A percentile compares a stretch with the other conserved stretches of the same genome.
phyloP scores from a whole-genome alignment of 2,888 invertebrate species.

The Noctua janthina region DNA sequence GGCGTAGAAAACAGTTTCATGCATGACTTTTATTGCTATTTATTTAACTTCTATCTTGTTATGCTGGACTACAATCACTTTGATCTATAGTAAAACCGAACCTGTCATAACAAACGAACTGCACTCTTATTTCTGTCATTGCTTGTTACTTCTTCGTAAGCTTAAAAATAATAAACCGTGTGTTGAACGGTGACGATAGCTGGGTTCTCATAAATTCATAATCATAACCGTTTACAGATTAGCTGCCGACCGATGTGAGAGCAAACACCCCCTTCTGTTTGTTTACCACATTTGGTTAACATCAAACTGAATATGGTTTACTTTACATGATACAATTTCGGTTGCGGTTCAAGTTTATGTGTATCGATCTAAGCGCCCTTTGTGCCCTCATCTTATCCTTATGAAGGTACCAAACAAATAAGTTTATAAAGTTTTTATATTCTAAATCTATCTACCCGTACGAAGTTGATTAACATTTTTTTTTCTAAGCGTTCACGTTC shows the following conservation, averaged over 20 bases:
- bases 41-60: not conserved
- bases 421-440: not conserved
- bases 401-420: not conserved
- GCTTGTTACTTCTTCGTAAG: slow-evolving; percentile 46
- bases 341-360: slow-evolving; percentile 45
- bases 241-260: slow-evolving; percentile 63
- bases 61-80: not conserved
- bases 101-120: slow-evolving; percentile 28
- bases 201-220: slow-evolving; percentile 64
- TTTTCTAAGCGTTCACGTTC: not conserved
- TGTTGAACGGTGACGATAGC: slow-evolving; percentile 53
- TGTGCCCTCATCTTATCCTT: slow-evolving; percentile 4
- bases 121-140: slow-evolving; percentile 34
- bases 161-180: slow-evolving; percentile 58
- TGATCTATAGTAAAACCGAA: slow-evolving; percentile 1
- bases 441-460: not conserved
- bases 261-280: slow-evolving; percentile 70
- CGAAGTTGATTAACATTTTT: not conserved
- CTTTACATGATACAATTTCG: slow-evolving; percentile 38
- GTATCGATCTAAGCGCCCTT: not conserved
- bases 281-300: slow-evolving; percentile 77
- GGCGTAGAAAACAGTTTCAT: not conserved
- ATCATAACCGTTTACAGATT: slow-evolving; percentile 69
- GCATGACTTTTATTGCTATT: not conserved
- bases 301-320: slow-evolving; percentile 68